Conservation (phyloP, 2,888 invertebrate species). For the Pachydiplax longipennis region DNA sequence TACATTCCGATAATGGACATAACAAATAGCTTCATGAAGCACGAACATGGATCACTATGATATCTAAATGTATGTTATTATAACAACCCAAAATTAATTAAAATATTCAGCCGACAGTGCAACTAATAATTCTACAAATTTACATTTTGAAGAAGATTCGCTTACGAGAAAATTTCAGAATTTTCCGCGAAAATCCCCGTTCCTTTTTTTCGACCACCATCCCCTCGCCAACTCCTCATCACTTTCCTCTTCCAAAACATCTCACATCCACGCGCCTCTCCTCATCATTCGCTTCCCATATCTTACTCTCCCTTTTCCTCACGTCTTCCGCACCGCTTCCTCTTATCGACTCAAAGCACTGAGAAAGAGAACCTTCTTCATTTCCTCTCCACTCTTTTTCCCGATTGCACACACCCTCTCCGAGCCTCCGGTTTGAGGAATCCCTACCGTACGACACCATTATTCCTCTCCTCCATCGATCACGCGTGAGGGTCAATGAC, state of each 20-base stretch:
- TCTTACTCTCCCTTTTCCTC: not conserved
- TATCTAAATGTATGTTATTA: no score
- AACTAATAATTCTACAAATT: no score
- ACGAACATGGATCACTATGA: no score
- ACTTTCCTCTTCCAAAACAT: not conserved
- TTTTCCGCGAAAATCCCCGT: not conserved
- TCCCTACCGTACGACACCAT: not conserved
- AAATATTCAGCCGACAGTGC: no score
- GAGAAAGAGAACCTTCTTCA: conserved; percentile 6
- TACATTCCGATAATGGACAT: no score
- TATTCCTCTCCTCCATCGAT: conserved; percentile 4
- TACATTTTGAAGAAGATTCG: not conserved
- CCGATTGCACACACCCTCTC: not conserved
- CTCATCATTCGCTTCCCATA: not conserved
- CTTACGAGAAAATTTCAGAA: not conserved
- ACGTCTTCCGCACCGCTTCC: not conserved
- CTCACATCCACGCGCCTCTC: not conserved
- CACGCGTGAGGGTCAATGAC: conserved; percentile 2
- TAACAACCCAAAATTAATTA: no score
- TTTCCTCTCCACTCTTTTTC: not conserved
- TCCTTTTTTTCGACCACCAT: not conserved
- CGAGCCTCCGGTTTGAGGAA: conserved; percentile 30
- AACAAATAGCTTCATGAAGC: no score
- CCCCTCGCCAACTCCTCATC: not conserved
- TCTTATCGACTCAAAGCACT: not conserved